Percentiles rank a stretch among this genome's conserved stretches.
phyloP scores from a whole-genome alignment of 2,888 invertebrate species.

The Chrysomela aeneicollis region DNA sequence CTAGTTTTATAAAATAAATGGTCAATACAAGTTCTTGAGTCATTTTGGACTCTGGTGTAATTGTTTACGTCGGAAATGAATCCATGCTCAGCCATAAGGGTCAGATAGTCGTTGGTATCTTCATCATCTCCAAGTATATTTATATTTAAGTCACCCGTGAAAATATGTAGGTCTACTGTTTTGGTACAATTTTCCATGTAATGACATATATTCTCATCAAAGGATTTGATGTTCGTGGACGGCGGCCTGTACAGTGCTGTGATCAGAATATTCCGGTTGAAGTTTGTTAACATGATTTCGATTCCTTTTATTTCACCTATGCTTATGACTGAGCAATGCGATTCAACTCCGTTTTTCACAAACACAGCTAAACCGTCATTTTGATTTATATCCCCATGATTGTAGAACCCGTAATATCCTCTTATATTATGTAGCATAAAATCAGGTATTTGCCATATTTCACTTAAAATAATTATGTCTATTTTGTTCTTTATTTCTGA shows the following conservation, averaged over 20 bases:
- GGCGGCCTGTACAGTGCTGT: conserved; percentile 12
- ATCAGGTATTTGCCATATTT: conserved; percentile 1
- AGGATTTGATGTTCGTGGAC: background rate
- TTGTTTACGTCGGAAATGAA: too few species aligned
- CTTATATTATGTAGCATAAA: background rate
- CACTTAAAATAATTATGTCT: background rate
- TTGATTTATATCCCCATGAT: conserved; percentile 3
- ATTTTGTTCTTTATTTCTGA: conserved; percentile 1
- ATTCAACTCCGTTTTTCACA: conserved; percentile 8
- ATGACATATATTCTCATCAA: background rate
- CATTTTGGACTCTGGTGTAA: too few species aligned
- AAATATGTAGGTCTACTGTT: too few species aligned
- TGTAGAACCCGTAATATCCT: background rate
- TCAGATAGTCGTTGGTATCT: too few species aligned
- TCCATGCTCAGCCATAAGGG: too few species aligned
- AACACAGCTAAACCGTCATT: conserved; percentile 9
- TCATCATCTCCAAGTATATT: too few species aligned
- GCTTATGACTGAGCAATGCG: background rate
- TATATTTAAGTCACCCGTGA: too few species aligned
- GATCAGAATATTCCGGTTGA: background rate
- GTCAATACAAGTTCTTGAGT: too few species aligned
- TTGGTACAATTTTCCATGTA: too few species aligned
- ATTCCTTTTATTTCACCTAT: background rate
- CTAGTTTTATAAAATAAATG: too few species aligned
- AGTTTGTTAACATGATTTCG: background rate